These are phyloP conservation scores for Porphyrio hochstetteri DNA, from an alignment of 2,113 vertebrate genomes.

Conservation along the genomic window DNA sequence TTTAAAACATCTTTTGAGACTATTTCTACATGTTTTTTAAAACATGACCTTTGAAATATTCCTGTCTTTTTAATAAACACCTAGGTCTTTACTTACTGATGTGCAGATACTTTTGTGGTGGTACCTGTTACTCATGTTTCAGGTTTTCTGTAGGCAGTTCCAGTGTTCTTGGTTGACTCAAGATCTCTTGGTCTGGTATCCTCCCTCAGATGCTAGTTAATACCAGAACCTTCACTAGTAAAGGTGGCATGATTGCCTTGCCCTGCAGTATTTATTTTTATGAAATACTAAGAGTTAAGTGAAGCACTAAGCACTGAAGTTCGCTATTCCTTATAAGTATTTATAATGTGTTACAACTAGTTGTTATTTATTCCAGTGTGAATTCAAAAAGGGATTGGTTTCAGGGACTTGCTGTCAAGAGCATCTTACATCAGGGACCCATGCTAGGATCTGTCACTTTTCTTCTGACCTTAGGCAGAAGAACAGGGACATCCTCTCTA, in stretches of 20 bases:
- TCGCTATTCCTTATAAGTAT: background rate
- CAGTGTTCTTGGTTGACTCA: background rate
- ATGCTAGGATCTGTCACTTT: background rate
- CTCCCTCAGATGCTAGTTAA: background rate
- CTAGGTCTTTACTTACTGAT: background rate
- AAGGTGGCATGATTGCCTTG: background rate
- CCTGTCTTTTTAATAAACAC: background rate
- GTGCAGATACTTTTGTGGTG: background rate
- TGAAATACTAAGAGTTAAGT: background rate
- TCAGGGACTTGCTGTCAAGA: background rate
- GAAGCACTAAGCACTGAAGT: background rate
- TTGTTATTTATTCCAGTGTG: background rate
- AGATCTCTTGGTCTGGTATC: background rate
- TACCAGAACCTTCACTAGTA: background rate
- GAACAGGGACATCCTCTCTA: background rate
- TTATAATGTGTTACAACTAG: background rate
- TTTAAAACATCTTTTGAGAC: background rate
- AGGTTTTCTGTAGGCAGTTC: background rate
- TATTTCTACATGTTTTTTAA: background rate
- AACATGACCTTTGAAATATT: background rate
- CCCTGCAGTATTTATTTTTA: background rate
- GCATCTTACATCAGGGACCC: background rate
- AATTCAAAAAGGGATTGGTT: background rate
- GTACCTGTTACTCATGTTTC: background rate
- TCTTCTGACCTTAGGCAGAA: background rate